Conservation (phyloP, 2,888 invertebrate genomes). For the Theristus sp. region DNA sequence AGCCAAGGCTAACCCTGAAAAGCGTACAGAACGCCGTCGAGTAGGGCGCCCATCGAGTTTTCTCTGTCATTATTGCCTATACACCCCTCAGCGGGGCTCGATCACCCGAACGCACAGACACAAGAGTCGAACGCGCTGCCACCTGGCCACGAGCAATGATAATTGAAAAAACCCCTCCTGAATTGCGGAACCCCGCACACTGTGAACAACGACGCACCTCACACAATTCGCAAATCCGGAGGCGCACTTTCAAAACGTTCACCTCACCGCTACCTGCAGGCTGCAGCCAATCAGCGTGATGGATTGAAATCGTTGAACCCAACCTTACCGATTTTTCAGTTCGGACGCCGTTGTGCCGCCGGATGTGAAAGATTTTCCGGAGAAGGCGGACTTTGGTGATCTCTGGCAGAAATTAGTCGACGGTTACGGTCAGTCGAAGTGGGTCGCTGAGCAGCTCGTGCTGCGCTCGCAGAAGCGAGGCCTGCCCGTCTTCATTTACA, state of each 20-base stretch:
- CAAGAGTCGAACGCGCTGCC: too few species aligned
- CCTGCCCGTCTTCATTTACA: conserved; percentile 31
- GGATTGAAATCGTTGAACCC: too few species aligned
- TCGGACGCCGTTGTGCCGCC: conserved; percentile 33
- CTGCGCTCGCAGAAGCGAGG: conserved; percentile 27
- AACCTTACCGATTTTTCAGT: conserved; percentile 13
- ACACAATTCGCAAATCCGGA: too few species aligned
- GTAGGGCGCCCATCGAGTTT: neutral
- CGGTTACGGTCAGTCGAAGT: conserved; percentile 34
- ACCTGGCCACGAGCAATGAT: too few species aligned
- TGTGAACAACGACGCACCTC: too few species aligned
- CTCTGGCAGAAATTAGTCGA: conserved; percentile 23
- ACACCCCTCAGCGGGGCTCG: too few species aligned
- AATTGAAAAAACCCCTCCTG: too few species aligned
- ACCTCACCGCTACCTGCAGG: neutral
- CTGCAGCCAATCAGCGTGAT: neutral
- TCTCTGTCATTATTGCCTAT: too few species aligned
- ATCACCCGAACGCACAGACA: neutral
- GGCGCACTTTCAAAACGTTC: too few species aligned
- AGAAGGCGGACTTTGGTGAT: conserved; percentile 22
- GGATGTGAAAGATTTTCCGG: conserved; percentile 24
- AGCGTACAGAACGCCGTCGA: too few species aligned
- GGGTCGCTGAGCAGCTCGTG: conserved; percentile 34
- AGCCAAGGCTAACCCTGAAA: too few species aligned
- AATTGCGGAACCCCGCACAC: too few species aligned